Base-by-base conservation (phyloP, 2,797 vertebrate genomes). In the Amblyopsis hoosieri region DNA sequence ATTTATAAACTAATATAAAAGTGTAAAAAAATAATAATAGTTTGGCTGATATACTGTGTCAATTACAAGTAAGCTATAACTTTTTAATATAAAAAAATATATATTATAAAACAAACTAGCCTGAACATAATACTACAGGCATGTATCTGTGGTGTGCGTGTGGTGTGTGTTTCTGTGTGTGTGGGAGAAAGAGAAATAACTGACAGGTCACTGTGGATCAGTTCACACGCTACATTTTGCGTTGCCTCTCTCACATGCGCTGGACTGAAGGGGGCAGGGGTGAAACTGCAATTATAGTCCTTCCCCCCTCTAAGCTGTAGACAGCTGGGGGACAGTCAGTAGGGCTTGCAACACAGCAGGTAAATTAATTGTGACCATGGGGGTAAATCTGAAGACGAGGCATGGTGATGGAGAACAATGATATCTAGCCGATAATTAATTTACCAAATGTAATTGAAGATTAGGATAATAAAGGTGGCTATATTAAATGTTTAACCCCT, bases 231-330 rank as follows among this genome's bases (percentile, higher is more conserved):
- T 37, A 37, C 5, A 37, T 37, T 37, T 8, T 37, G 33, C 5
- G 6, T 37, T 37, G 33, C 33, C 46, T 3, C 12, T 12, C 46
- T 11, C 46, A 48, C 46, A 48, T n/a, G n/a, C 46, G n/a, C 46
- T 1, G 46, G 7, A 48, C 11, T 48, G 46, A 48, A 12, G 46
- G 52, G 12, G 45, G 2, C 12, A 13, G 15, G 45, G 33, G 48
- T 57, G 62, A 66, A 66, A 71, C 57, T 57, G 53, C 65, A 65
- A 71, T 71, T 56, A 56, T 37, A 33, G 12, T 57, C 49, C 52
- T 31, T 46, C 57, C 33, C 61, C 53, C 48, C 46, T 47, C 37
- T 49, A 37, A 37, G 33, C 54, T 57, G 54, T 57, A 68, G 55
- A 59, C 62, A 60, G 49, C 23, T 15, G 54, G 5, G 23, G 42